phyloP scores from a whole-genome alignment of 2,888 invertebrate genomes.

The Sepiola atlantica region DNA sequence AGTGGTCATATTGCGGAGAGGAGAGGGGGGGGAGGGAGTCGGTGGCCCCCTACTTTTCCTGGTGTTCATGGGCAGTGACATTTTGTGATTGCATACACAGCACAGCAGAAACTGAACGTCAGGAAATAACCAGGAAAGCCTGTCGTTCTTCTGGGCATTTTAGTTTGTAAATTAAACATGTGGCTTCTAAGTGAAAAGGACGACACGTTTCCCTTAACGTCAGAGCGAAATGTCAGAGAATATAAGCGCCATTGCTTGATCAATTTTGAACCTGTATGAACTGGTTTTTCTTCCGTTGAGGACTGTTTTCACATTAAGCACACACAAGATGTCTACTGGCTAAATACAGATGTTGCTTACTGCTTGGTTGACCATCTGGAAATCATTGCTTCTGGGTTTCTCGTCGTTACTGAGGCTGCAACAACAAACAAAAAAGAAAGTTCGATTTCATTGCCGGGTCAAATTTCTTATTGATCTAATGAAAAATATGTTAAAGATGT shows the following conservation, averaged over 20 bases:
- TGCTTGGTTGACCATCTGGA: background rate
- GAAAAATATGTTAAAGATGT: background rate
- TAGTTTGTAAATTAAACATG: constrained; percentile 32
- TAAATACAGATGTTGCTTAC: background rate
- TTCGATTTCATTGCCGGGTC: background rate
- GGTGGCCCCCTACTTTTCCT: background rate
- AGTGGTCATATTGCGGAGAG: background rate
- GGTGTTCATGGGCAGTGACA: background rate
- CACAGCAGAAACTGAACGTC: background rate
- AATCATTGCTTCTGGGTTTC: background rate
- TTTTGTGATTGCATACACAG: constrained; percentile 12
- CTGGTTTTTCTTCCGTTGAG: background rate
- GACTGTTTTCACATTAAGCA: background rate
- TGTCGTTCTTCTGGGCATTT: background rate
- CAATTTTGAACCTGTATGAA: background rate
- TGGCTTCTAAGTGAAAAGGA: background rate
- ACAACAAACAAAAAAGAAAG: background rate
- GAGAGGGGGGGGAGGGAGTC: background rate
- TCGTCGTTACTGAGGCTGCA: background rate
- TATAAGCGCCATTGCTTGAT: constrained; percentile 2
- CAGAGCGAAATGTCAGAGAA: background rate
- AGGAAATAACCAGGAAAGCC: constrained; percentile 32
- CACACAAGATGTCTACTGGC: background rate
- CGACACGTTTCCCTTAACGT: background rate
- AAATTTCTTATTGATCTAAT: background rate